These are phyloP conservation scores for Ursus arctos DNA, from an alignment of 2,113 vertebrate species.

Conservation along the genomic window DNA sequence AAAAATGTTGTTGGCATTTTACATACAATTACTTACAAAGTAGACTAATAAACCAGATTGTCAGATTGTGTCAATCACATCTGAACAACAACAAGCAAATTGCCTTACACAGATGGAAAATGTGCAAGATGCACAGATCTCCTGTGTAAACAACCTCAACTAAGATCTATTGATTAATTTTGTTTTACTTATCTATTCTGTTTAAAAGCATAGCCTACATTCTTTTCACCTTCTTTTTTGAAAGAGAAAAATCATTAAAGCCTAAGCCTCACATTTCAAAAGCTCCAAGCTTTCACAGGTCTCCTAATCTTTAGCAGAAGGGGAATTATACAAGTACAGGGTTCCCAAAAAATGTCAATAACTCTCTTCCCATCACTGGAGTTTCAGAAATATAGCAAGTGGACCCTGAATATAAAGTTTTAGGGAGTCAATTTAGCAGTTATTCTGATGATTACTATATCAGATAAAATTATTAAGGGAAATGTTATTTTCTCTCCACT, in stretches of 20 bases:
- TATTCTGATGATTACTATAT: neutral
- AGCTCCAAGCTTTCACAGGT: neutral
- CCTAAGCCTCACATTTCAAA: conserved; percentile 18
- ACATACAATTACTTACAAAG: conserved; percentile 72
- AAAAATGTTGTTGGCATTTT: conserved; percentile 76
- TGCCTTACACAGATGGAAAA: conserved; percentile 72
- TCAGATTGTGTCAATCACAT: conserved; percentile 78
- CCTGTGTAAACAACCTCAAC: conserved; percentile 15
- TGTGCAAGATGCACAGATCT: conserved; percentile 54
- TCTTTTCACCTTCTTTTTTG: neutral
- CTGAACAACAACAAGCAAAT: conserved; percentile 81
- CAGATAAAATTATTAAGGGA: neutral
- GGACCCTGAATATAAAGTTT: neutral
- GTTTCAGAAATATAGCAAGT: neutral
- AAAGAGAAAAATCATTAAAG: conserved; percentile 40
- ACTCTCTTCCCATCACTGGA: neutral
- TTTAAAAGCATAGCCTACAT: neutral
- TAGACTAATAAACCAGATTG: conserved; percentile 81
- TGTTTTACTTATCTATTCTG: conserved; percentile 31
- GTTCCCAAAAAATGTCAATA: neutral
- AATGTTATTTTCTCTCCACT: neutral
- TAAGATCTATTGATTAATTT: conserved; percentile 5
- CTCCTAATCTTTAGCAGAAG: neutral
- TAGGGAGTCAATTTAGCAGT: neutral
- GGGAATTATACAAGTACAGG: neutral